Conservation (phyloP, 2,113 vertebrate species). For the Microcebus jonahi region DNA sequence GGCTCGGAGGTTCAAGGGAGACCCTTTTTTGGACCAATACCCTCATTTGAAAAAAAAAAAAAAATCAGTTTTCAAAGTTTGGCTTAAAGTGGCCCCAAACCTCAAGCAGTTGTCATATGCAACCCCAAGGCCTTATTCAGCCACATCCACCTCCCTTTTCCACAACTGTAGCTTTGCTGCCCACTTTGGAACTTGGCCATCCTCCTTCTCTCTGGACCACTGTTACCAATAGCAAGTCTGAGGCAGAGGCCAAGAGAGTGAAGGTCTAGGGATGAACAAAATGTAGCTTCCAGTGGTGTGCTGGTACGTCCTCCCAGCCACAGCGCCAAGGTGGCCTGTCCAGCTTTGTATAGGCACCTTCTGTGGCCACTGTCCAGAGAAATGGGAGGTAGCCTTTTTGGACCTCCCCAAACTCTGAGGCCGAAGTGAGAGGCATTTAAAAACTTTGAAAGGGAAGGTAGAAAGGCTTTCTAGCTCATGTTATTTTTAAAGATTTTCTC, state of each 20-base stretch:
- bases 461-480: neutral
- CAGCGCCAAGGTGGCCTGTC: rapidly evolving
- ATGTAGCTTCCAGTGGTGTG: rapidly evolving
- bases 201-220: neutral
- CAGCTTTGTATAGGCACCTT: neutral
- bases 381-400: neutral
- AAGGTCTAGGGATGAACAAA: neutral
- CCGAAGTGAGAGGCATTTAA: neutral
- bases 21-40: neutral
- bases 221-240: too few relatives aligned
- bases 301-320: rapidly evolving
- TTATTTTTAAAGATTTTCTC: neutral
- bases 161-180: neutral
- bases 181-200: neutral
- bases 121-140: neutral
- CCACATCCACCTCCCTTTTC: neutral
- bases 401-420: neutral
- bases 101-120: neutral
- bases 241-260: neutral
- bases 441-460: neutral
- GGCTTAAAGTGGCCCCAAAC: neutral
- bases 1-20: neutral
- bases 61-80: neutral
- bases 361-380: neutral
- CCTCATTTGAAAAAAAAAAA: neutral